phyloP scores from a whole-genome alignment of 2,888 invertebrate genomes.

The Macrosiphum euphorbiae region DNA sequence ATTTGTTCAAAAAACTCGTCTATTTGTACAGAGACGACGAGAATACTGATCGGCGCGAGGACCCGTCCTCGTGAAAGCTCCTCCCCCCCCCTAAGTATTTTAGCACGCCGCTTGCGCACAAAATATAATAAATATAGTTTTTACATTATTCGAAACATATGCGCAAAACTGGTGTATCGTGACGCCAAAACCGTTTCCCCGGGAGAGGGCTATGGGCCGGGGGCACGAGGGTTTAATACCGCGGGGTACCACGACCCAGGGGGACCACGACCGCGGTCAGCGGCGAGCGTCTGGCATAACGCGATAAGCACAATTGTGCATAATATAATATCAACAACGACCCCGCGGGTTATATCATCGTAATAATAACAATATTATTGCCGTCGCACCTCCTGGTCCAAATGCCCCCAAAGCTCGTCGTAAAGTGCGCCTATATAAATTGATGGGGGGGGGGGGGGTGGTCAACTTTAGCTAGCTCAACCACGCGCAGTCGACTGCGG shows the following conservation, averaged over 20 bases:
- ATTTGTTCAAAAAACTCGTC: neutral
- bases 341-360: neutral
- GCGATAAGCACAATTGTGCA: neutral
- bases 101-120: neutral
- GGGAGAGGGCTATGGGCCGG: neutral
- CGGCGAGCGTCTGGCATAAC: neutral
- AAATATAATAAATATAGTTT: neutral
- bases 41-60: neutral
- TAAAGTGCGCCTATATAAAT: neutral
- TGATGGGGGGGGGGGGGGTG: neutral
- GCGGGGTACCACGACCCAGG: too few relatives aligned
- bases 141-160: neutral
- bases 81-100: neutral
- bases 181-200: neutral
- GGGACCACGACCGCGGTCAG: neutral
- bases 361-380: neutral
- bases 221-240: neutral
- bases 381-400: neutral
- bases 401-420: neutral
- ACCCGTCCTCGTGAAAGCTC: neutral
- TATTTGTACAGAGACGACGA: neutral
- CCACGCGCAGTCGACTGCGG: neutral
- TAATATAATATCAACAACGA: neutral
- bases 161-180: neutral
- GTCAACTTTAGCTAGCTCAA: neutral